A percentile compares a stretch with the other conserved stretches of the same genome.
phyloP scores from a whole-genome alignment of 1,140 invertebrate genomes.

The Belonocnema kinseyi region DNA sequence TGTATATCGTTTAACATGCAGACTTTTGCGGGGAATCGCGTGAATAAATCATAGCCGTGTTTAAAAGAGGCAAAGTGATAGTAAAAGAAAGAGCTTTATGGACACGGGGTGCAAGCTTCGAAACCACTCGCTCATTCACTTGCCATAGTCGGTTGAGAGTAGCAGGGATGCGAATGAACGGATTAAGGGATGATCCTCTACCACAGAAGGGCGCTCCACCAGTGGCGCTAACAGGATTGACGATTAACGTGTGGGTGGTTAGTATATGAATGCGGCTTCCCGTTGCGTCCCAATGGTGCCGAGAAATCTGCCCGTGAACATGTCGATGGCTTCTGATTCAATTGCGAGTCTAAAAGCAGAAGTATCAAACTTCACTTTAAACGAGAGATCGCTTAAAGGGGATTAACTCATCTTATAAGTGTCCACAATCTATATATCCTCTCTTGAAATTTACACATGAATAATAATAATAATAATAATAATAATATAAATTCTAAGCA shows the following conservation, averaged over 20 bases:
- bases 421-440: neutral
- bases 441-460: no score
- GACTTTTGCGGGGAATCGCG: neutral
- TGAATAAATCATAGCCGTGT: conserved; percentile 1
- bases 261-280: conserved; percentile 63
- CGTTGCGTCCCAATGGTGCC: conserved; percentile 54
- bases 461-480: no score
- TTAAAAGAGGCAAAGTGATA: conserved; percentile 30
- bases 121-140: conserved; percentile 58
- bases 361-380: conserved; percentile 22
- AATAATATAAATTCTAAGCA: no score
- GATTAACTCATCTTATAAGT: neutral
- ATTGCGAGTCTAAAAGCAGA: conserved; percentile 25
- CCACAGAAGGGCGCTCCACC: conserved; percentile 62
- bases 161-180: conserved; percentile 74
- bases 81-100: conserved; percentile 22
- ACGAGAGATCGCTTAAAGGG: neutral
- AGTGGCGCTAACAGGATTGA: conserved; percentile 71
- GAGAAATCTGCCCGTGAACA: conserved; percentile 49
- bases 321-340: conserved; percentile 30
- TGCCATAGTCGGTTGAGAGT: conserved; percentile 59
- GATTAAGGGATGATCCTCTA: conserved; percentile 75
- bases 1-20: no score
- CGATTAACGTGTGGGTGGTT: conserved; percentile 72
- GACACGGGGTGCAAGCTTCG: conserved; percentile 52